Evolutionary conservation across 2,113 vertebrate genomes (phyloP).

Genomic region (Solea solea): DNA sequence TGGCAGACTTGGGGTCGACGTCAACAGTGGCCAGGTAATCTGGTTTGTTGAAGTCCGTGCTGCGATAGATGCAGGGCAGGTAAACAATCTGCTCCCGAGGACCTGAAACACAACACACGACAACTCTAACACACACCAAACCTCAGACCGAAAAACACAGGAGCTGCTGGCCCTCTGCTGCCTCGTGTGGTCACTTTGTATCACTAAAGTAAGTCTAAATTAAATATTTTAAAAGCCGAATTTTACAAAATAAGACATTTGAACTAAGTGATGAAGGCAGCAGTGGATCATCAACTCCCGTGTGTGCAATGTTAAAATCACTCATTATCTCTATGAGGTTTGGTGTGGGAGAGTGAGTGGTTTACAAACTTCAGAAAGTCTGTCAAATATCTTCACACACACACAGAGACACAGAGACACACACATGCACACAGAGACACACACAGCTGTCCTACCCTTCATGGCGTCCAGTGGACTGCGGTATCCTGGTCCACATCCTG

Average conservation of each 20-base stretch:
- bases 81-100: constrained; percentile 91
- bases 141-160: not conserved
- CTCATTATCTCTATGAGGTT: too few species aligned
- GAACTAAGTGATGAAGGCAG: too few species aligned
- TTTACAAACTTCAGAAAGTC: not conserved
- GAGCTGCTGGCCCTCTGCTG: not conserved
- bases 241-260: too few species aligned
- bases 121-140: too few species aligned
- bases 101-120: constrained; percentile 70
- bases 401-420: not conserved
- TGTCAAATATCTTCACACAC: too few species aligned
- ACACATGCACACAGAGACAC: not conserved
- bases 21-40: constrained; percentile 96
- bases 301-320: not conserved
- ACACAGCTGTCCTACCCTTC: constrained; percentile 82
- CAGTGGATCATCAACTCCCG: too few species aligned
- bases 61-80: constrained; percentile 92
- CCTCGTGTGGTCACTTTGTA: too few species aligned
- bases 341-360: too few species aligned
- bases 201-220: too few species aligned
- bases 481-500: constrained; percentile 89
- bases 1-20: constrained; percentile 85
- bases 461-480: constrained; percentile 89
- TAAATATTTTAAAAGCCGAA: too few species aligned
- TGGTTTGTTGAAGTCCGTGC: constrained; percentile 81